Percentiles rank a stretch among this genome's conserved stretches.
Evolutionary conservation across 2,797 vertebrate species (phyloP).

Genomic region (Thripadectes ignobilis): DNA sequence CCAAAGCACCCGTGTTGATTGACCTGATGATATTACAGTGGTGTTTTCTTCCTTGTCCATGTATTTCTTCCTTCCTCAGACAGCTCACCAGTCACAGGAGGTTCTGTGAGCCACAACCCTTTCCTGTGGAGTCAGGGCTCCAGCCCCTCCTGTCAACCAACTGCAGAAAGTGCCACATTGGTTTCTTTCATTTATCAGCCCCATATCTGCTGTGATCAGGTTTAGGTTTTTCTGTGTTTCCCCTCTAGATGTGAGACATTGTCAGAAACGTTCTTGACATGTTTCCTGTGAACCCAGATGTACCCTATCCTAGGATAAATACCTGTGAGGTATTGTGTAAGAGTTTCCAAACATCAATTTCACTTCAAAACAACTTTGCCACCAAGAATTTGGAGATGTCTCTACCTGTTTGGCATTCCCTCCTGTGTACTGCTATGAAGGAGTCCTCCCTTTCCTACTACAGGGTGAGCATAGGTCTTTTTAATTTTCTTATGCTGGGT

Average conservation of each 20-base stretch:
- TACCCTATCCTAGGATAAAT: neutral
- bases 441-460: neutral
- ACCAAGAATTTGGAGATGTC: neutral
- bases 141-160: neutral
- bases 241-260: neutral
- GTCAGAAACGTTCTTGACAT: neutral
- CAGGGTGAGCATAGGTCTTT: rapidly evolving
- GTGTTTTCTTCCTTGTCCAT: neutral
- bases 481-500: neutral
- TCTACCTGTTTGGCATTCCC: neutral
- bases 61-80: neutral
- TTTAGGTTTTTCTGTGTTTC: neutral
- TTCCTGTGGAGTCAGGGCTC: neutral
- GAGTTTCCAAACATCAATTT: neutral
- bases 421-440: neutral
- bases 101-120: neutral
- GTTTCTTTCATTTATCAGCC: neutral
- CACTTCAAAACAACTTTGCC: neutral
- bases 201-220: rapidly evolving
- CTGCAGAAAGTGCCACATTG: neutral
- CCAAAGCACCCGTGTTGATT: rapidly evolving
- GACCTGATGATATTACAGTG: neutral
- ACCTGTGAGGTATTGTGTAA: neutral
- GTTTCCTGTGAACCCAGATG: neutral
- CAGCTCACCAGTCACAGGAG: neutral